Evolutionary conservation across 2,113 vertebrate species (phyloP).

Genomic region (Catharus fuscescens): DNA sequence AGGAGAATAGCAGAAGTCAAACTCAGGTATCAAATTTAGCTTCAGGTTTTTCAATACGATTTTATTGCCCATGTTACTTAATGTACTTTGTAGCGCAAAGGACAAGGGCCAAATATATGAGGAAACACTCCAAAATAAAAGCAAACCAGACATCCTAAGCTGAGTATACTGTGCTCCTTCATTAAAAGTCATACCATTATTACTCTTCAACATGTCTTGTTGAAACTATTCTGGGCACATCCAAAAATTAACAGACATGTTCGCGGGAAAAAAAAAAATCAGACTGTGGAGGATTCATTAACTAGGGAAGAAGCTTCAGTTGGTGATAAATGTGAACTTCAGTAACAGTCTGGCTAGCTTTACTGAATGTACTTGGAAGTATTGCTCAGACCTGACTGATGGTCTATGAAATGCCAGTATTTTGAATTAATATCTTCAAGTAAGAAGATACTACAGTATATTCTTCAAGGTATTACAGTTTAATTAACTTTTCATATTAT

Average conservation of each 20-base stretch:
- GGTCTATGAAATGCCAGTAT: background rate
- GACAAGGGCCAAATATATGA: no score
- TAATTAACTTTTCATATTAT: background rate
- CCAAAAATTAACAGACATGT: background rate
- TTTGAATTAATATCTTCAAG: background rate
- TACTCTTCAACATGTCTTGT: background rate
- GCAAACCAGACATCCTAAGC: background rate
- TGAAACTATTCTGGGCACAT: background rate
- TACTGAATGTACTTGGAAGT: background rate
- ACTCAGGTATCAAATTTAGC: background rate
- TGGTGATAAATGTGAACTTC: background rate
- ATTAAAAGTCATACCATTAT: background rate
- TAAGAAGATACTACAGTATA: background rate
- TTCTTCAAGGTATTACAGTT: background rate
- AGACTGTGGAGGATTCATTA: background rate
- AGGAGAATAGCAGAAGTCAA: background rate
- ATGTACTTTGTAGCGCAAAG: background rate
- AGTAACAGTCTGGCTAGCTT: background rate
- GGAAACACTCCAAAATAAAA: background rate
- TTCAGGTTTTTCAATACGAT: background rate
- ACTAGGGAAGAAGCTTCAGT: background rate
- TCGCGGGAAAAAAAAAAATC: background rate
- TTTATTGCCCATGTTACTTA: background rate
- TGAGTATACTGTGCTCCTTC: background rate
- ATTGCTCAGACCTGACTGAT: background rate